A percentile compares a stretch with the other conserved stretches of the same genome.
Evolutionary conservation across 2,888 invertebrate species (phyloP).

Genomic region (Drosophila paramelanica): DNA sequence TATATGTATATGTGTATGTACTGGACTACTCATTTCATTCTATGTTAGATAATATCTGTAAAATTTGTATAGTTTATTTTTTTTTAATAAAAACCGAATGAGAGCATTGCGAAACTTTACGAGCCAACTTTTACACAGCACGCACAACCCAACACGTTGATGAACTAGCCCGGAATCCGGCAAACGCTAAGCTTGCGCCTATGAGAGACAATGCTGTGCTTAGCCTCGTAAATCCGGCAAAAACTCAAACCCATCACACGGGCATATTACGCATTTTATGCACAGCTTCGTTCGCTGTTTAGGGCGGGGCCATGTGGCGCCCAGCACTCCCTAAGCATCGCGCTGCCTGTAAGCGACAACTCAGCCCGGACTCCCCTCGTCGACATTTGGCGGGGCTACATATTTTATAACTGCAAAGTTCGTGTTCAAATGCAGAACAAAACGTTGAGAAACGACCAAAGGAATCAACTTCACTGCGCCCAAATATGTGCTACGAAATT

Average conservation of each 20-base stretch:
- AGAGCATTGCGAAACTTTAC: constrained; percentile 64
- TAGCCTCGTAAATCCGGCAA: constrained; percentile 60
- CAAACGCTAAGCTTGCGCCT: constrained; percentile 19
- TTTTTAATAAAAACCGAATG: constrained; percentile 69
- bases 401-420: constrained; percentile 58
- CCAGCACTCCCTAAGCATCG: neutral
- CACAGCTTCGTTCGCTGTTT: constrained; percentile 11
- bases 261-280: constrained; percentile 68
- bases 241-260: constrained; percentile 37
- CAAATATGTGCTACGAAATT: constrained; percentile 49
- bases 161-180: constrained; percentile 51
- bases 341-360: constrained; percentile 1
- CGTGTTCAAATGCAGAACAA: constrained; percentile 61
- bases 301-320: neutral
- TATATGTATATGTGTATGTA: constrained; percentile 7
- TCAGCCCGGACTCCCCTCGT: neutral
- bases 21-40: constrained; percentile 8
- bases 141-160: constrained; percentile 70
- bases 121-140: constrained; percentile 62
- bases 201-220: constrained; percentile 26
- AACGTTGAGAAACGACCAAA: constrained; percentile 3
- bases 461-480: constrained; percentile 34
- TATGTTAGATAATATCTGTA: constrained; percentile 71
- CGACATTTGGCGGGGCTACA: constrained; percentile 2
- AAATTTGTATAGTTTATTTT: constrained; percentile 81